Conservation (phyloP, 2,888 invertebrate genomes). For the Synanthedon tipuliformis region DNA sequence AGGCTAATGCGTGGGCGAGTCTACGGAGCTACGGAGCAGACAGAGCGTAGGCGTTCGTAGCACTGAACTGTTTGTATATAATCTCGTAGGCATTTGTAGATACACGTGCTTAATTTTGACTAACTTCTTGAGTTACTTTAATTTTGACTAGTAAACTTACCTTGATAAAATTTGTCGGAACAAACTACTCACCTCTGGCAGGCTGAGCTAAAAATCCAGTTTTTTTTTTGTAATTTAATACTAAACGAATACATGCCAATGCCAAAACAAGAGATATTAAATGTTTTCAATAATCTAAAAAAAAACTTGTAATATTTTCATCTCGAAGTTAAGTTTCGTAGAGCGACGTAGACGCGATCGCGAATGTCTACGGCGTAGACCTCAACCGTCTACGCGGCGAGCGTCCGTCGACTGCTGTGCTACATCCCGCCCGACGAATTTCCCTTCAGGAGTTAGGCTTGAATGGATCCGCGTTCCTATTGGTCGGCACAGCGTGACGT, state of each 20-base stretch:
- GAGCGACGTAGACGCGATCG: conserved; percentile 3
- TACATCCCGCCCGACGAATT: conserved; percentile 57
- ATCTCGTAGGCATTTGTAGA: neutral
- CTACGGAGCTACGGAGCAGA: conserved; percentile 57
- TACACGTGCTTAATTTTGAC: neutral
- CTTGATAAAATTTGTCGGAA: neutral
- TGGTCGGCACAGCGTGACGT: conserved; percentile 76
- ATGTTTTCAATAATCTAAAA: neutral
- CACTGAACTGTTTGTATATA: conserved; percentile 32
- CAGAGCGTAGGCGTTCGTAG: conserved; percentile 57
- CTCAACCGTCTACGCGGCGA: conserved; percentile 32
- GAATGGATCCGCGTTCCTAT: conserved; percentile 76
- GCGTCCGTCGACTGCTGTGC: conserved; percentile 51
- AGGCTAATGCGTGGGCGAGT: conserved; percentile 55
- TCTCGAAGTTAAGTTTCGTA: neutral
- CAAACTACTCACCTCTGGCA: neutral
- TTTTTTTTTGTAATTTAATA: neutral
- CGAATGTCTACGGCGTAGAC: conserved; percentile 11
- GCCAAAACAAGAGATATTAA: neutral
- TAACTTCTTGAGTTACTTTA: neutral
- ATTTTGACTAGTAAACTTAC: neutral
- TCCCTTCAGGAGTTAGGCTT: conserved; percentile 71
- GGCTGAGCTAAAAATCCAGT: neutral
- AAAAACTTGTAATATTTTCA: neutral
- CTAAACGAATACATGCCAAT: conserved; percentile 2